These are phyloP conservation scores for Zaprionus ghesquierei DNA, from an alignment of 1,140 invertebrate species.

Conservation along the genomic window DNA sequence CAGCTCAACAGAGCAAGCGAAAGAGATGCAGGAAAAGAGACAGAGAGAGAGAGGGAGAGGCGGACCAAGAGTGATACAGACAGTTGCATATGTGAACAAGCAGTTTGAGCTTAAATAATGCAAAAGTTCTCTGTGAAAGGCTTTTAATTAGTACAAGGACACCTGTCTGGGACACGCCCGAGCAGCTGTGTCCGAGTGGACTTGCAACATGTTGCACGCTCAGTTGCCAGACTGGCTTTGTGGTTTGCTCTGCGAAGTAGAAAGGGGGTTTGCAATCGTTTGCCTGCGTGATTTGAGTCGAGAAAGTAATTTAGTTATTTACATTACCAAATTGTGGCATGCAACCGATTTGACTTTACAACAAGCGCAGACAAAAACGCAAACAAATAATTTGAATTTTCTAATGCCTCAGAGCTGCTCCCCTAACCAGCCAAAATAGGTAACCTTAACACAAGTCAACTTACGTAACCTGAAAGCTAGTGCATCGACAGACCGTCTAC, in stretches of 20 bases:
- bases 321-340: constrained; percentile 62
- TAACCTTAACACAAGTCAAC: too few species aligned
- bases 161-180: constrained; percentile 33
- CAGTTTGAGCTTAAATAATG: constrained; percentile 73
- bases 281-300: constrained; percentile 47
- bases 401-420: too few species aligned
- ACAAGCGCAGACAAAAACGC: not conserved
- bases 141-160: constrained; percentile 77
- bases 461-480: too few species aligned
- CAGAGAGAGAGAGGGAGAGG: not conserved
- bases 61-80: not conserved
- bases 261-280: not conserved
- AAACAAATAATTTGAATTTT: not conserved
- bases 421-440: too few species aligned
- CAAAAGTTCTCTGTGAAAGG: constrained; percentile 37
- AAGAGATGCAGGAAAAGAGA: constrained; percentile 2
- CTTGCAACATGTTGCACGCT: constrained; percentile 37
- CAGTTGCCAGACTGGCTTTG: constrained; percentile 39
- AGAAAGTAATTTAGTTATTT: constrained; percentile 72
- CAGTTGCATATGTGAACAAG: constrained; percentile 28
- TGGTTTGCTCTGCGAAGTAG: not conserved
- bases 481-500: too few species aligned
- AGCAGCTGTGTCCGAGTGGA: not conserved
- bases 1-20: constrained; percentile 39
- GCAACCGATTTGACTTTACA: not conserved